These are phyloP conservation scores for Synanthedon myopaeformis DNA, from an alignment of 2,888 invertebrate species.

Conservation along the genomic window DNA sequence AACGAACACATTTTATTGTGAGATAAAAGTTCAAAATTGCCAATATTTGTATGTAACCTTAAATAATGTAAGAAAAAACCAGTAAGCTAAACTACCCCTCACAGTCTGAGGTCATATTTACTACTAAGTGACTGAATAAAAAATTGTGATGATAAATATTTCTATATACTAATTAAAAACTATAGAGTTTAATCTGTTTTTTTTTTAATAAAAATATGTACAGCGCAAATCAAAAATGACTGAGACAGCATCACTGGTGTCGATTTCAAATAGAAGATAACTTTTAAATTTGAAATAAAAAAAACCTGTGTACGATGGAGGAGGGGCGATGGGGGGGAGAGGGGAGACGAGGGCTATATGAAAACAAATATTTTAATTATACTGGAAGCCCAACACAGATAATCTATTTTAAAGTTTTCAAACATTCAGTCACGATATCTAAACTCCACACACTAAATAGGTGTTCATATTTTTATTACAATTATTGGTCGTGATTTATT, in stretches of 20 bases:
- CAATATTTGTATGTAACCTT: background rate
- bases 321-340: too few relatives aligned
- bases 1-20: too few relatives aligned
- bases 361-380: conserved; percentile 48
- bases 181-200: conserved; percentile 17
- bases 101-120: conserved; percentile 5
- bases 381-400: conserved; percentile 68
- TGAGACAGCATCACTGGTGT: conserved; percentile 44
- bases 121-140: conserved; percentile 22
- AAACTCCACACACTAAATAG: conserved; percentile 56
- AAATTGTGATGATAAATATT: conserved; percentile 45
- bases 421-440: conserved; percentile 58
- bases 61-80: background rate
- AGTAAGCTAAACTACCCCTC: too few relatives aligned
- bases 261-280: background rate
- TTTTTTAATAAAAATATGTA: conserved; percentile 39
- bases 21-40: background rate
- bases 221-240: conserved; percentile 41
- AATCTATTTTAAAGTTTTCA: conserved; percentile 37
- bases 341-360: conserved; percentile 26
- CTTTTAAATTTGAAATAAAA: background rate
- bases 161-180: conserved; percentile 44
- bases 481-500: conserved; percentile 66
- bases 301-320: too few relatives aligned
- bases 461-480: conserved; percentile 55